Evolutionary conservation across 2,888 invertebrate genomes (phyloP).

Genomic region (Beris chalybata): DNA sequence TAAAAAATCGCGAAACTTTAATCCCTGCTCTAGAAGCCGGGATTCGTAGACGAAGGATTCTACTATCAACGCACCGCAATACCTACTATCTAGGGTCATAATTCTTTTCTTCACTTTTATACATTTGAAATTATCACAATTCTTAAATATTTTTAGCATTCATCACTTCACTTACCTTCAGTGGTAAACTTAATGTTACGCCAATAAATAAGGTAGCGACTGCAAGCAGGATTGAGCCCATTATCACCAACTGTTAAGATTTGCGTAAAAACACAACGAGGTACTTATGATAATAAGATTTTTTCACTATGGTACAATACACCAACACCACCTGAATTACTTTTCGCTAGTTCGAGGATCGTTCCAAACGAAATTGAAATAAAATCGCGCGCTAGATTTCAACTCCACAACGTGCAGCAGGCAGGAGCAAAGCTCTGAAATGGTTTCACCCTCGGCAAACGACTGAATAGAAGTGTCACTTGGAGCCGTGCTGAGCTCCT

Average conservation of each 20-base stretch:
- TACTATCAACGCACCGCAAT: no score
- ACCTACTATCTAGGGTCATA: no score
- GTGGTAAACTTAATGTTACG: constrained; percentile 19
- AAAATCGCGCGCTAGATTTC: neutral
- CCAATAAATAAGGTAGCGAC: constrained; percentile 21
- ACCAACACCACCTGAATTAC: constrained; percentile 15
- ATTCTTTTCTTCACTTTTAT: no score
- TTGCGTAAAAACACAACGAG: constrained; percentile 1
- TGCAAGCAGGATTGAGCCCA: constrained; percentile 3
- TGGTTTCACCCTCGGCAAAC: constrained; percentile 19
- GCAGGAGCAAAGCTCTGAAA: constrained; percentile 4
- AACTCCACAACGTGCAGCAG: no score
- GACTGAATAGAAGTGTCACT: constrained; percentile 30
- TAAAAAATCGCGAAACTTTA: no score
- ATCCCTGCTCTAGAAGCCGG: no score
- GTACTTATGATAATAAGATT: neutral
- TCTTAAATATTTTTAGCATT: neutral
- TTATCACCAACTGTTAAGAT: constrained; percentile 11
- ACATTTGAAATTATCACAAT: neutral
- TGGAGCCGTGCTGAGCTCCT: constrained; percentile 31
- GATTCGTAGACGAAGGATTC: no score
- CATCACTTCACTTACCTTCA: constrained; percentile 22
- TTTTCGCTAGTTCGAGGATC: neutral
- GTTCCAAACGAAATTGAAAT: neutral
- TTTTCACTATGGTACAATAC: constrained; percentile 18